Evolutionary conservation across 2,888 invertebrate genomes (phyloP), one percentile per base, ranked within the genome.

Genomic region (Tortricodes alternella): DNA sequence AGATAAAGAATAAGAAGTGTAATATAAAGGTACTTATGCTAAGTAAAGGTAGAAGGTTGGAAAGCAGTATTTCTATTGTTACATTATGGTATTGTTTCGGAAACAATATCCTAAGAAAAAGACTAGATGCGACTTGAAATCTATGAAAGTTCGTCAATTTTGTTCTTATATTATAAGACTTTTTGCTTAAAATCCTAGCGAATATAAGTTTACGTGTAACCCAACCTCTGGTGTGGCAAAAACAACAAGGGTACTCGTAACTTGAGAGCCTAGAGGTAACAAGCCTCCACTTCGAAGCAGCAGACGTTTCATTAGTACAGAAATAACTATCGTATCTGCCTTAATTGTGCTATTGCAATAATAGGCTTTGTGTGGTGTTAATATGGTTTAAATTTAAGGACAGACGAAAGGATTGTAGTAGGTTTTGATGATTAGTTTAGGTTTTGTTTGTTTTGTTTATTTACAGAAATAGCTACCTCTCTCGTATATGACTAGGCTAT

Each of bases 231-330:
- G 46, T 32, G 55, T 29, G 18, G 50, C 56, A 44, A 50, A 56
- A 56, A 56, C 44, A 56, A 37, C 49, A 23, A 56, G 49, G 1
- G 19, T 44, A 19, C 48, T 50, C 7, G 55, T 43, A 55, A 49
- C 49, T 8, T 16, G 43, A 55, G 49, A 35, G 24, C 11, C 48
- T 48, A 7, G 5, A 16, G 29, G 43, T 56, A 49, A 49, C 55
- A 56, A 56, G 56, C 46, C 38, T 21, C 1, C 11, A 2, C 16
- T 27, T 21, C 35, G 5, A 44, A 29, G 46, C 44, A 46, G 37
- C 49, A 48, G 43, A 48, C 35, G 55, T 27, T 44, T 50, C 44
- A 41, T 41, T 27, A 55, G 49, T 11, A 39, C 39, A 8, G 11
- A 9, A 51, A 51, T 43, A n/a, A n/a, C n/a, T n/a, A n/a, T 34